Percentiles rank a stretch among this genome's conserved stretches.
These are phyloP conservation scores for Mythimna albipuncta DNA, from an alignment of 2,888 invertebrate species.

Conservation along the genomic window DNA sequence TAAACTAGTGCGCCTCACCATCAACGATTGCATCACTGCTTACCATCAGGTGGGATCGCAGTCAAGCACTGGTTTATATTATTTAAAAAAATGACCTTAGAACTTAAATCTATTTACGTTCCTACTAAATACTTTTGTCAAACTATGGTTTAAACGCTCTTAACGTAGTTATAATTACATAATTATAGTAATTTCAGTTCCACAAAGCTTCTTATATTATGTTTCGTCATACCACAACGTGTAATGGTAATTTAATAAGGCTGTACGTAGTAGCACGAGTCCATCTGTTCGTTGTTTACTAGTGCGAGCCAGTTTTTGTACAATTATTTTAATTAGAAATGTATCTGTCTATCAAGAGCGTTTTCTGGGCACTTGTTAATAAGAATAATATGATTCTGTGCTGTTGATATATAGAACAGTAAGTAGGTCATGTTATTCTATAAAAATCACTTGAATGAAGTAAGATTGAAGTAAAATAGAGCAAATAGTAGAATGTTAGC, in stretches of 20 bases:
- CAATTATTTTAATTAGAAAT: conserved; percentile 14
- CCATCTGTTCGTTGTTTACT: conserved; percentile 5
- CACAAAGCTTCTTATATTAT: neutral
- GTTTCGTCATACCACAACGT: conserved; percentile 7
- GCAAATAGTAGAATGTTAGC: too few relatives aligned
- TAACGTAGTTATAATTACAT: conserved; percentile 32
- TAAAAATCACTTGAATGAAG: too few relatives aligned
- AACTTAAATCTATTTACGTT: neutral
- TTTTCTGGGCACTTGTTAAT: too few relatives aligned
- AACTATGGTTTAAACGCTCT: conserved; percentile 37
- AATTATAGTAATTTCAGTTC: conserved; percentile 23
- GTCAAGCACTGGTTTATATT: too few relatives aligned
- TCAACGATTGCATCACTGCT: too few relatives aligned
- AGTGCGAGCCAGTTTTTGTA: neutral
- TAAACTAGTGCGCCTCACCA: too few relatives aligned
- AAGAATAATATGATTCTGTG: too few relatives aligned
- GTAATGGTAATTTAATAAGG: conserved; percentile 27
- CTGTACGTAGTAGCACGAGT: neutral
- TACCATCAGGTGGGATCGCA: too few relatives aligned
- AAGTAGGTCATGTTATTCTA: too few relatives aligned
- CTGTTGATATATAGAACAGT: too few relatives aligned
- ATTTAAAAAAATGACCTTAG: neutral
- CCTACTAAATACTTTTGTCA: neutral
- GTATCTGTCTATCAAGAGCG: neutral
- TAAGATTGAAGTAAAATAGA: too few relatives aligned